Percentiles rank a stretch among this genome's conserved stretches.
Conservation (phyloP, 2,888 invertebrate genomes). For the Dendrolimus pini region DNA sequence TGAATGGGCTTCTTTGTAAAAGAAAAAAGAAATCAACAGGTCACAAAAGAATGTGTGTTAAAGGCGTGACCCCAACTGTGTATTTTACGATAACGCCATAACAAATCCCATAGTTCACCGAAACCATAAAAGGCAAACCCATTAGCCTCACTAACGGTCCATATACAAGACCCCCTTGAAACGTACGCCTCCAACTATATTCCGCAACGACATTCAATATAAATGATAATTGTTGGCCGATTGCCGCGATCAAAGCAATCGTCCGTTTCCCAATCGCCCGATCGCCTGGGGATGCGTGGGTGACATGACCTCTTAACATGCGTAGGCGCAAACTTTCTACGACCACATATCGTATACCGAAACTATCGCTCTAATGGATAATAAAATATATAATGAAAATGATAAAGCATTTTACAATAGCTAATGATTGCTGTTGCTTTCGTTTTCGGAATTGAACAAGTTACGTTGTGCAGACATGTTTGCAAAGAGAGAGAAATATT, state of each 20-base stretch:
- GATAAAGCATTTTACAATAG: constrained; percentile 15
- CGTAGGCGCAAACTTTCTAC: constrained; percentile 61
- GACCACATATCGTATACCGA: constrained; percentile 1
- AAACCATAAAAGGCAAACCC: neutral
- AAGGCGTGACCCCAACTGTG: too few species aligned
- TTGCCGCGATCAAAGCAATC: neutral
- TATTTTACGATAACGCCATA: too few species aligned
- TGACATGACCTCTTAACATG: constrained; percentile 60
- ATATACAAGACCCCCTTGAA: neutral
- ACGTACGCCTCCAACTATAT: neutral
- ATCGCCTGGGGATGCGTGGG: constrained; percentile 40
- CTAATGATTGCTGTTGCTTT: too few species aligned
- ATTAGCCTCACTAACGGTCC: neutral
- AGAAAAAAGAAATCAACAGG: too few species aligned
- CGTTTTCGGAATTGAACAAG: too few species aligned
- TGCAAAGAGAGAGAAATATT: too few species aligned
- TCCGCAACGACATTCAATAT: neutral
- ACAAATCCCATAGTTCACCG: neutral
- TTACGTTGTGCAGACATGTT: too few species aligned
- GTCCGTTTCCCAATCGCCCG: neutral
- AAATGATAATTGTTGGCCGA: neutral
- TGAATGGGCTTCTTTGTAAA: too few species aligned
- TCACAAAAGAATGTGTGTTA: too few species aligned
- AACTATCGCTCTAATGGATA: neutral
- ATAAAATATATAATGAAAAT: constrained; percentile 7